Base-by-base conservation (phyloP, 23 tunicate species). In the Diplosoma virens region DNA sequence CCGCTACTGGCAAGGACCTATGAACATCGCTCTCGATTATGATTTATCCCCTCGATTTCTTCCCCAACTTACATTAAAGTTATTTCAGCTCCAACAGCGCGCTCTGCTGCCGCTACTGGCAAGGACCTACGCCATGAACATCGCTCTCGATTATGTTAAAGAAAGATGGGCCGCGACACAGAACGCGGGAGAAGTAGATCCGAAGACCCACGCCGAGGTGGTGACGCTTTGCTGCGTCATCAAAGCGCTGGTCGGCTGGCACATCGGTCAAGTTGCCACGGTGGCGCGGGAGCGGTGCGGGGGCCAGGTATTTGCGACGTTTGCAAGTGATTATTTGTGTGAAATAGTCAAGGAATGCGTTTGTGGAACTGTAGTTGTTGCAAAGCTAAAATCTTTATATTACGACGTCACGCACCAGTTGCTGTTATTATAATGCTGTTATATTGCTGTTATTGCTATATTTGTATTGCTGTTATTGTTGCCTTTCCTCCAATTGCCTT, bases 171-270 rank as follows among this genome's bases (percentile, higher is more conserved):
- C 80, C 16, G 82, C 68, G 20, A 80, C 76, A 22, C 90, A 79
- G 1, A 76, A 77, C 28, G 69, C 30, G 6, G 83, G 45, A 7
- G 32, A 80, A 24, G 80, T 60, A 1, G 81, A 83, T 37, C 90
- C 90, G 21, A 54, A 54, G 27, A 37, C 33, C 21, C 98, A 94
- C 37, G 36, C 75, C 9, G 70, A 94, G 26, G 93, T 82, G 4
- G 98, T 94, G 64, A 78, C 73, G 21, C 52, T 81, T 37, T 94
- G 98, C 55, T 94, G 98, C 41, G 93, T 73, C 26, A 83, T 94
- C 64, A 94, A 94, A 37, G 95, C 98, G 11, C 33, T 94, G 32
- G 85, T 87, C 31, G 98, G 98, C 23, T 94, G 98, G 98, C 98
- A 88, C 45, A 69, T 89, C 1, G 89, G 84, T 30, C 66, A 94